Evolutionary conservation across 2,888 invertebrate species (phyloP).

Genomic region (Galeopsomyia nigrocyanea): DNA sequence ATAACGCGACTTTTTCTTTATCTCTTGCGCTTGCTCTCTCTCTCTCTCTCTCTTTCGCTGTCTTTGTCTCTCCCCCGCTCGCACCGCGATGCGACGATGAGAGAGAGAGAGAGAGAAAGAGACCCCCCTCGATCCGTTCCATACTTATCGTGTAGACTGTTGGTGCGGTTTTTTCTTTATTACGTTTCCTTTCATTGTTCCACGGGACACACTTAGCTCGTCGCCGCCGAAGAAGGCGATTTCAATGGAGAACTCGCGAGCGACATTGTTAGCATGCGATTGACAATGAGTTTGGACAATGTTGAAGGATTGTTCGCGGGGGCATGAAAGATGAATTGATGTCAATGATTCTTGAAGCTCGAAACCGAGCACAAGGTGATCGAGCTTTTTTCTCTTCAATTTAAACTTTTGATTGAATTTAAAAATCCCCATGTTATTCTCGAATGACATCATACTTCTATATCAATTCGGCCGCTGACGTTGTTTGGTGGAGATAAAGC

Average conservation of each 20-base stretch:
- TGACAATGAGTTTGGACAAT: no score
- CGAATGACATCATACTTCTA: no score
- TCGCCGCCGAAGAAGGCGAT: constrained; percentile 16
- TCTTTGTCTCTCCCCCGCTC: constrained; percentile 1
- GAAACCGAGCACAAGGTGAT: no score
- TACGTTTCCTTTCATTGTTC: constrained; percentile 41
- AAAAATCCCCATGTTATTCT: no score
- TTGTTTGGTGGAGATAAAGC: no score
- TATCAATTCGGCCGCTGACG: no score
- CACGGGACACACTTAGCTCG: constrained; percentile 7
- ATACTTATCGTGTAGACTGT: not conserved
- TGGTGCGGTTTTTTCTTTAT: constrained; percentile 37
- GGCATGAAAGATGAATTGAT: no score
- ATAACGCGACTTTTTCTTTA: constrained; percentile 39
- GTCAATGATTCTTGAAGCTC: no score
- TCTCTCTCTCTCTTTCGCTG: constrained; percentile 7
- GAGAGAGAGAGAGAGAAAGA: no score
- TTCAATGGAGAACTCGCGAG: constrained; percentile 16
- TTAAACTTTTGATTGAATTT: no score
- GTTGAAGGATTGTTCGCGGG: no score
- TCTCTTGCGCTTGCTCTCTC: constrained; percentile 24
- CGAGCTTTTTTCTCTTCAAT: no score
- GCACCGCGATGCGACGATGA: not conserved
- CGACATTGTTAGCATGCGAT: constrained; percentile 8
- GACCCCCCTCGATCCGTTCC: not conserved